phyloP scores from a whole-genome alignment of 2,113 vertebrate species.

The Leptodactylus fuscus region DNA sequence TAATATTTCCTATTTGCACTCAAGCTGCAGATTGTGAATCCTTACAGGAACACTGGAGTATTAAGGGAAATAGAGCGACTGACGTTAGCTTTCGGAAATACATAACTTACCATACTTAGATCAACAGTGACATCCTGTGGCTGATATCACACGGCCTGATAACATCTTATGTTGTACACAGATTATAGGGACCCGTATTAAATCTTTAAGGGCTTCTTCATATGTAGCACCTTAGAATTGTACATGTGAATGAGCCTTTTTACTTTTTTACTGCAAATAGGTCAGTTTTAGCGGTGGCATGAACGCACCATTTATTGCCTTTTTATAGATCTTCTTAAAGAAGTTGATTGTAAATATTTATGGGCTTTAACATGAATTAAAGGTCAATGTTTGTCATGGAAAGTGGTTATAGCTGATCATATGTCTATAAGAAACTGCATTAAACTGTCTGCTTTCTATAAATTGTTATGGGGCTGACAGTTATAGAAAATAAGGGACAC shows the following conservation, averaged over 20 bases:
- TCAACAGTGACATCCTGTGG: conserved; percentile 57
- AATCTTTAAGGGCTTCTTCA: neutral
- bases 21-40: neutral
- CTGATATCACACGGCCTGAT: neutral
- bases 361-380: no score
- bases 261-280: no score
- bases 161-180: neutral
- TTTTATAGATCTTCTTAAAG: no score
- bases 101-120: conserved; percentile 30
- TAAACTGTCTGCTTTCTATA: neutral
- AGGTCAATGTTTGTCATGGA: no score
- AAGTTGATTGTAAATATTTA: no score
- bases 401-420: neutral
- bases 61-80: neutral
- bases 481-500: neutral
- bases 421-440: neutral
- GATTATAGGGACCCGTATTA: neutral
- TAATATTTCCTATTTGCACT: neutral
- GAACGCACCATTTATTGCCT: no score
- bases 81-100: conserved; percentile 4
- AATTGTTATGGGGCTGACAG: neutral
- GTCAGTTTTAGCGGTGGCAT: no score
- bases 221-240: neutral
- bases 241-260: neutral
- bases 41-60: neutral